Evolutionary conservation across 2,113 vertebrate species (phyloP), one percentile per base, ranked within the genome.

Genomic region (Malurus alboscapulatus): DNA sequence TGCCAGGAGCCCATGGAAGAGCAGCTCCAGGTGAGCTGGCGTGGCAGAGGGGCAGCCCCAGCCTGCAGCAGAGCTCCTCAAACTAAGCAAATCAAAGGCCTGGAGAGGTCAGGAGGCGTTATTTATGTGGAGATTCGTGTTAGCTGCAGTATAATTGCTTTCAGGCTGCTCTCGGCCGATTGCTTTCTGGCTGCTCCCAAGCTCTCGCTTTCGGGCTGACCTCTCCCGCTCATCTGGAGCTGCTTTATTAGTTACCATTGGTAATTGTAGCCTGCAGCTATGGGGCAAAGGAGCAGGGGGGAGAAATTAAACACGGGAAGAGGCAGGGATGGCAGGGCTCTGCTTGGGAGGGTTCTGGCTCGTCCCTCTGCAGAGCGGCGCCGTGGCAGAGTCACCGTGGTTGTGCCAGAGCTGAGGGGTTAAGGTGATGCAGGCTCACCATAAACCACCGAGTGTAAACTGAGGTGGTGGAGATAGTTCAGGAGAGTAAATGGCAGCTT

Each of bases 71-170:
- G 18, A 83, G 25, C 54, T 83, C 67, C 88, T 88, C 85, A 26
- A 75, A 44, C 3, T 34, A 58, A 83, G 78, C 20, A 65, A 94
- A 88, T 74, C 90, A 93, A 93, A 95, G 87, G 85, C 59, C 74
- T 59, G 50, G 45, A 50, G 95, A 85, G 66, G 78, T 69, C 78
- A 75, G 79, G 79, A 88, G 75, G 50, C 42, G 66, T 79, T 93
- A 69, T 77, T 94, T 91, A 50, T 71, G 69, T 17, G 32, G 75
- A 82, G 32, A 50, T 63, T 83, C 73, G 58, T 21, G 71, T 22
- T 94, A 62, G 75, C 78, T 77, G 82, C 47, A 74, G 50, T 54
- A 12, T 87, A 94, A 96, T 96, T 96, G 82, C 87, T 96, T 93
- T 93, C 85, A 93, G 93, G 40, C 45, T 89, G 81, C 88, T 68